Base-by-base conservation (phyloP, 1,140 invertebrate species). In the Hylaeus volcanicus region DNA sequence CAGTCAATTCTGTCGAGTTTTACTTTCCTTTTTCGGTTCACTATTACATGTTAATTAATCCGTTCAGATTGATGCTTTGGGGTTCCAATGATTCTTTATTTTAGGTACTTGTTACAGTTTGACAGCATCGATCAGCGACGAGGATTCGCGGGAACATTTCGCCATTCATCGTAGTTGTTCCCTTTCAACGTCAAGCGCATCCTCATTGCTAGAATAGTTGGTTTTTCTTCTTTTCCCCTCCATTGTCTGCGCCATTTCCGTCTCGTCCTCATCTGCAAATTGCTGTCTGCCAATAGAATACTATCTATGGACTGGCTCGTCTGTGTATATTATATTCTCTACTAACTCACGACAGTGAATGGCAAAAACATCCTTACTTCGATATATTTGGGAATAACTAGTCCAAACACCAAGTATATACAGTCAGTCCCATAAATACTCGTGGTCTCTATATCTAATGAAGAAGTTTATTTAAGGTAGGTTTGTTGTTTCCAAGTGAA, bases 241-340 rank as follows among this genome's bases (percentile, higher is more conserved):
- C n/a, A 66, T 66, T 74, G 61, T 75, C 43, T 1, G 11, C 51
- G 11, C 51, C 26, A 12, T 63, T 79, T 43, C 53, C 48, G 39
- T 81, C 69, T 71, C 72, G 48, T n/a, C 5, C 41, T 80, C 78
- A 80, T 80, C 78, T 66, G 63, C 53, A 66, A 60, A 80, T 80
- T 74, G 72, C 78, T 37, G 72, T 68, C 72, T 68, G 53, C 53
- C 72, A 39, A 79, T 79, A 12, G 26, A 74, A 65, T 41, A 53
- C 15, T 15, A 1, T 63, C 5, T 37, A 63, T 6, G 48, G 39
- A 61, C 56, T 9, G n/a, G 6, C 4, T 43, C 15, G 15, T 61
- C 3, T n/a, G 12, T 53, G 37, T 9, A 5, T 9, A 5, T 14
- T 1, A 14, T 1, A 53, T 68, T 39, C 43, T 39, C 8, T 8